Percentiles rank a stretch among this genome's conserved stretches.
phyloP scores from a whole-genome alignment of 2,113 vertebrate genomes.

The Anthoscopus minutus region DNA sequence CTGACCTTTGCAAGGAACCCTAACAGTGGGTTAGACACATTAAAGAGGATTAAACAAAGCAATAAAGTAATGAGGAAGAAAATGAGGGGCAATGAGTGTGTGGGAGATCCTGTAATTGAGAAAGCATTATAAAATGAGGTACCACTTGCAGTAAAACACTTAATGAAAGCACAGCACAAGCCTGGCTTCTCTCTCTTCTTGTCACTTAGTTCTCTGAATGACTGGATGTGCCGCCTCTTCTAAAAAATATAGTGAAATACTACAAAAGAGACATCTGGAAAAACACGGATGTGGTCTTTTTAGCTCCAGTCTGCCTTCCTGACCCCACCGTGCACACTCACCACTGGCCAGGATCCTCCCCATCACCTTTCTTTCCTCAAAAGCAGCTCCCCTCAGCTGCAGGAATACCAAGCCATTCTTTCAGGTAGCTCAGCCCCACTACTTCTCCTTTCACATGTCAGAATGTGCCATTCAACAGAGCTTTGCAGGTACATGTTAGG shows the following conservation, averaged over 20 bases:
- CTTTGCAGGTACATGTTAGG: slow-evolving; percentile 62
- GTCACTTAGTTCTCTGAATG: slow-evolving; percentile 68
- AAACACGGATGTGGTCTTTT: slow-evolving; percentile 68
- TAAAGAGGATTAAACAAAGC: slow-evolving; percentile 26
- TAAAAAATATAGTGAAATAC: slow-evolving; percentile 65
- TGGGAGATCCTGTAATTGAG: neutral
- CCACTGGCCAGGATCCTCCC: neutral
- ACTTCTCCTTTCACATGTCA: slow-evolving; percentile 71
- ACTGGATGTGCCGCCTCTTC: slow-evolving; percentile 49
- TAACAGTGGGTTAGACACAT: neutral
- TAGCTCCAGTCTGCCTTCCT: slow-evolving; percentile 27
- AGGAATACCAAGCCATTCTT: slow-evolving; percentile 77
- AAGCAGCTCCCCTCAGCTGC: slow-evolving; percentile 48
- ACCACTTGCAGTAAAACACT: slow-evolving; percentile 16
- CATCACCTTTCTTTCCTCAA: slow-evolving; percentile 34
- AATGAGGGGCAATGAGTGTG: neutral
- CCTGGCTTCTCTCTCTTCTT: slow-evolving; percentile 18
- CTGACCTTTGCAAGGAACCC: slow-evolving; percentile 20
- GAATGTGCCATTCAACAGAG: slow-evolving; percentile 73
- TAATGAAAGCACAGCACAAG: slow-evolving; percentile 1
- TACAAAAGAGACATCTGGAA: slow-evolving; percentile 80
- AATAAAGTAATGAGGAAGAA: slow-evolving; percentile 30
- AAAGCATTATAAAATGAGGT: slow-evolving; percentile 21
- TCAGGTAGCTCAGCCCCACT: slow-evolving; percentile 53
- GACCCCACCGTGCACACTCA: fast-evolving